Base-by-base conservation (phyloP, 2,888 invertebrate species). In the Stictocephala bisonia region DNA sequence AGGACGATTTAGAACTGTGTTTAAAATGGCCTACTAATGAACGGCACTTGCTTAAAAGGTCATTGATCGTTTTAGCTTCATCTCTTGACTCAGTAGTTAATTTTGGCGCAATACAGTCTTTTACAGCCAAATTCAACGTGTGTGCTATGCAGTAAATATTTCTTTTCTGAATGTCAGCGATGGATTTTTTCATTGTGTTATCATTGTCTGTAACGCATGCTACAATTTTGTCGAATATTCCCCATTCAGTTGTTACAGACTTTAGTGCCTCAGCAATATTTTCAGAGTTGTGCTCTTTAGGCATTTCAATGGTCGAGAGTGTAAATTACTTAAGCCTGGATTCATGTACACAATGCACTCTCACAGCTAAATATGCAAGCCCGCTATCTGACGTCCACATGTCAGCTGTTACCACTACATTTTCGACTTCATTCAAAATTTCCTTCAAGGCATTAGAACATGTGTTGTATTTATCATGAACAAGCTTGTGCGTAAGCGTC, bases 401-500 rank as follows among this genome's bases (percentile, higher is more conserved):
- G 58, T 58, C 58, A 7, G 58, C 29, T 2, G 58, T 58, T 11
- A 58, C 3, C 11, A 31, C 7, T 58, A 58, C 31, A 31, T 58
- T 31, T 58, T 58, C 9, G 6, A 15, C 58, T 58, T 27, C 4
- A 7, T 15, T 29, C 2, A 58, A 15, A n/a, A 2, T 58, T 58
- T 29, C 58, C 15, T 58, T 58, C 58, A 58, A 15, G 6, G 58
- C 58, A n/a, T 58, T 29, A 29, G 58, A 58, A 15, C 31, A 58
- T 9, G 15, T 13, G 3, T 2, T 51, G 20, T 53, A 53, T 26
- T 53, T 53, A 3, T 53, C 53, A 24, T 53, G 2, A 6, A 60
- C 7, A 1, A 60, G 29, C n/a, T 60, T 60, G 3, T 60, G 31
- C 15, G 31, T 9, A 2, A 60, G 60, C 7, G 31, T 29, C n/a